phyloP scores from a whole-genome alignment of 1,140 invertebrate species.

The Drosophila pectinifera region DNA sequence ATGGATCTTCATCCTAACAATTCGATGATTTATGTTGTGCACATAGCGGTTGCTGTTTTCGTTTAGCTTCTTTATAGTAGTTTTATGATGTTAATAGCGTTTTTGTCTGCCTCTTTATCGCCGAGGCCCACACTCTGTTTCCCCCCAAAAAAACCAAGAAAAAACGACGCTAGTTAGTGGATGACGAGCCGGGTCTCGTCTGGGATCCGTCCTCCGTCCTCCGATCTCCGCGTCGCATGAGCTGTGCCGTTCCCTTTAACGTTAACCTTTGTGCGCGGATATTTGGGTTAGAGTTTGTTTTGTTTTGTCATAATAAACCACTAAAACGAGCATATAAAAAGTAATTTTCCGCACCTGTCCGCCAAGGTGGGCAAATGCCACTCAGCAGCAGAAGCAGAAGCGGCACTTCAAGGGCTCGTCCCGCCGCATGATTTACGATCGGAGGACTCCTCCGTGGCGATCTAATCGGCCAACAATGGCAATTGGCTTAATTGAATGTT shows the following conservation, averaged over 20 bases:
- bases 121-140: conserved; percentile 52
- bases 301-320: conserved; percentile 81
- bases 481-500: conserved; percentile 61
- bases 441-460: conserved; percentile 44
- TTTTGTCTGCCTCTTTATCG: conserved; percentile 74
- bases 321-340: conserved; percentile 83
- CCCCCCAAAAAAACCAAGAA: no score
- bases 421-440: conserved; percentile 67
- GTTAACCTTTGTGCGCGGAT: conserved; percentile 42
- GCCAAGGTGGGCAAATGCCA: conserved; percentile 49
- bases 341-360: conserved; percentile 83
- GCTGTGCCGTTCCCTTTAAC: conserved; percentile 65
- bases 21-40: conserved; percentile 84
- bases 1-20: conserved; percentile 83
- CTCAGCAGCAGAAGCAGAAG: conserved; percentile 41
- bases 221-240: conserved; percentile 51
- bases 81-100: conserved; percentile 77
- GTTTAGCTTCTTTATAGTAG: conserved; percentile 67
- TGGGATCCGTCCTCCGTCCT: conserved; percentile 27
- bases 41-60: conserved; percentile 76
- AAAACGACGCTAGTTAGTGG: conserved; percentile 34
- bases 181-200: conserved; percentile 34
- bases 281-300: conserved; percentile 68
- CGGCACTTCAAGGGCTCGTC: conserved; percentile 72
- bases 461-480: conserved; percentile 52